A percentile compares a stretch with the other conserved stretches of the same genome.
Conservation (phyloP, 1,140 invertebrate species). For the Potamilus streckersoni region DNA sequence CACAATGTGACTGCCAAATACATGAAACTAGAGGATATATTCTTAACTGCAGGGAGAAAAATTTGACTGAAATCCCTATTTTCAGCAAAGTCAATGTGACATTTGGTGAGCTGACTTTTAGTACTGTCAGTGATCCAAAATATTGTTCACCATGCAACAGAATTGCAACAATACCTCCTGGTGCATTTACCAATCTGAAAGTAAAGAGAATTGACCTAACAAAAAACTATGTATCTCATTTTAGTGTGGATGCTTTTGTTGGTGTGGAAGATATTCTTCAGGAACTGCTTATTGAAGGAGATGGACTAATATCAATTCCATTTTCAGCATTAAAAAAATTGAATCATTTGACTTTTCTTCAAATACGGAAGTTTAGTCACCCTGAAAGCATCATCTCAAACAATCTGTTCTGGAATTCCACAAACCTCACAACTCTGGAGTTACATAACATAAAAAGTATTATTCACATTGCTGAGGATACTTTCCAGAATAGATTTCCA, state of each 20-base stretch:
- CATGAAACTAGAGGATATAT: too few relatives aligned
- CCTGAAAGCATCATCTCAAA: background rate
- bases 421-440: conserved; percentile 31
- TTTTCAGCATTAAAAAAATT: conserved; percentile 31
- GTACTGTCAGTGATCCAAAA: too few relatives aligned
- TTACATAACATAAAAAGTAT: conserved; percentile 27
- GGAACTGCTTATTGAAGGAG: conserved; percentile 39
- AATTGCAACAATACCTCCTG: conserved; percentile 35
- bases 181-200: conserved; percentile 47
- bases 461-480: conserved; percentile 2
- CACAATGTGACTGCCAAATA: too few relatives aligned
- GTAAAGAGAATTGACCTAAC: conserved; percentile 45
- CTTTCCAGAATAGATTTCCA: conserved; percentile 26
- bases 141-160: conserved; percentile 33
- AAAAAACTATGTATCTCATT: conserved; percentile 27
- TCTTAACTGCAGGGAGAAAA: too few relatives aligned
- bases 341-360: conserved; percentile 31
- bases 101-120: too few relatives aligned
- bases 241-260: conserved; percentile 34
- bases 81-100: too few relatives aligned
- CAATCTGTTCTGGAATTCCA: conserved; percentile 27
- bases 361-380: conserved; percentile 39
- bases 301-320: conserved; percentile 5
- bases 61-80: too few relatives aligned
- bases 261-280: conserved; percentile 36